Evolutionary conservation across 2,888 invertebrate species (phyloP), one percentile per base, ranked within the genome.

Genomic region (Melinaea marsaeus): DNA sequence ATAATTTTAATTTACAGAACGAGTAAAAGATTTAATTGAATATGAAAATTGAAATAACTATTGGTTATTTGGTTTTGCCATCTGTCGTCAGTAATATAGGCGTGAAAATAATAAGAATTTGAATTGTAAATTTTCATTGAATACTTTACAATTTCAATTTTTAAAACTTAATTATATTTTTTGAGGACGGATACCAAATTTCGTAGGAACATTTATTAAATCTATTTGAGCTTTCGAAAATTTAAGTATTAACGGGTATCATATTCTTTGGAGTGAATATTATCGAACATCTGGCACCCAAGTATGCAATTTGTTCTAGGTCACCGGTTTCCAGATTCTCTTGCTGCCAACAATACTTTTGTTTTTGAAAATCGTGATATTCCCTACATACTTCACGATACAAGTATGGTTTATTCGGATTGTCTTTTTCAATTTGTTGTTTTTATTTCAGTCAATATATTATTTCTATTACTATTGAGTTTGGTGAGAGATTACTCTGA

Each of bases 241-340:
- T 7, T 22, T n/a, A 2, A 51, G 51, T 51, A 51, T 32, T 51
- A 51, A 32, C 51, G 51, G 51, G 32, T 60, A 55, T 55, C 35
- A 57, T 51, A 57, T 46, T 35, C 60, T 51, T 51, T 46, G 33
- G 57, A 61, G 64, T 66, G 56, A 54, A 62, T 60, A 67, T 67
- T 64, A 62, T 60, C 13, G 58, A 58, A 55, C 67, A 67, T 64
- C 67, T 67, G 67, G 67, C 58, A 55, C 33, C 57, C 55, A 56
- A 67, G 62, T 64, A 45, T 64, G 61, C 62, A 60, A 64, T 62
- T 62, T 64, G 55, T 60, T 67, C 58, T 62, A 62, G 67, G 64
- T 62, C 64, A 64, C 62, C 56, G 58, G 62, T 33, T 67, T 56
- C 58, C 51, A 51, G 51, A 51, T 51, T 51, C 51, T 51, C 51